Conservation (phyloP, 1,140 invertebrate genomes). For the Caerostris extrusa region DNA sequence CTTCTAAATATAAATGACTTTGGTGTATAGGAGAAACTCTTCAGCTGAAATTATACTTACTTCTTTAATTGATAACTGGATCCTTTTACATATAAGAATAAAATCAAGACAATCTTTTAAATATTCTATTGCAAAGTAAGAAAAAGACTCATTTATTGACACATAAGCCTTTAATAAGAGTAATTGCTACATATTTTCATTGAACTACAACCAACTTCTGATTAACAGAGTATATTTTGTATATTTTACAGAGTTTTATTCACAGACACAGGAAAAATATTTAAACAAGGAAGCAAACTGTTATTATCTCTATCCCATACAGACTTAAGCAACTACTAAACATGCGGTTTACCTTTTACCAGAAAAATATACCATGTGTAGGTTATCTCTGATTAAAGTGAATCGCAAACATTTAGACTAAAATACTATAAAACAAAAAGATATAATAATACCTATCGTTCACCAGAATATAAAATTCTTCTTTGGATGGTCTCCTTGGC, state of each 20-base stretch:
- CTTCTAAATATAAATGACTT: too few species aligned
- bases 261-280: constrained; percentile 68
- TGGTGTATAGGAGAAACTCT: too few species aligned
- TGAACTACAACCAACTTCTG: constrained; percentile 57
- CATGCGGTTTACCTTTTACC: constrained; percentile 59
- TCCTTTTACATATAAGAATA: too few species aligned
- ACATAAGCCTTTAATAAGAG: constrained; percentile 75
- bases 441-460: constrained; percentile 59
- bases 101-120: too few species aligned
- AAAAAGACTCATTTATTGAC: constrained; percentile 59
- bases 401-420: constrained; percentile 62
- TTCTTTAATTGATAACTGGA: too few species aligned
- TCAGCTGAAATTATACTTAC: too few species aligned
- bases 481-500: constrained; percentile 21
- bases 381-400: constrained; percentile 48
- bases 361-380: constrained; percentile 41
- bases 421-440: constrained; percentile 65
- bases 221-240: constrained; percentile 25
- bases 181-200: constrained; percentile 73
- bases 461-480: constrained; percentile 22
- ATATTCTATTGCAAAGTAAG: not conserved
- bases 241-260: constrained; percentile 55
- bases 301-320: constrained; percentile 57
- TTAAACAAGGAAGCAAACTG: constrained; percentile 59
- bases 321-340: constrained; percentile 63